Base-by-base conservation (phyloP, 2,888 invertebrate species). In the Stenoptilia bipunctidactyla region DNA sequence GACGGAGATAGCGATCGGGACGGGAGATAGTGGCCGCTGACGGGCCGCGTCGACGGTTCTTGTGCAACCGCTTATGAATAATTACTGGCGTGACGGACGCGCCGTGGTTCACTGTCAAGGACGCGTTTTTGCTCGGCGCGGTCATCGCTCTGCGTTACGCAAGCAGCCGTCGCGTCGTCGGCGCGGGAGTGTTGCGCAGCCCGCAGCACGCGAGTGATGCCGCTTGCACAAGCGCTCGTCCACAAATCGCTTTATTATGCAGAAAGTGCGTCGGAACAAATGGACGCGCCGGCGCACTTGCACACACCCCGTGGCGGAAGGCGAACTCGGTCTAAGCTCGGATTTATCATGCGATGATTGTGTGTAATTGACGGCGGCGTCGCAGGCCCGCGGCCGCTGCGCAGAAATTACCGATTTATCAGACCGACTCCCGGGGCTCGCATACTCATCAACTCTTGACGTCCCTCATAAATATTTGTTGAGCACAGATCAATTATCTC, bases 341-440 rank as follows among this genome's bases (percentile, higher is more conserved):
- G 55, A 57, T 55, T 54, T 52, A 57, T 63, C 58, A 55, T 49
- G 46, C 45, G 51, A 43, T 61, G 53, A 69, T 67, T 66, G 63
- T 20, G 20, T 20, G 20, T 66, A 56, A 69, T 62, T 61, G 61
- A 66, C 66, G 46, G 42, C 43, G 37, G 41, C 48, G 45, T 46
- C 42, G 40, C 41, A 38, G 47, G 45, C 20, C 27, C 27, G 38
- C 36, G 40, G 37, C 44, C 37, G 50, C 62, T 66, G 53, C 56
- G 55, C 50, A 67, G 73, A 70, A 75, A 82, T 76, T 56, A 57
- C 48, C 47, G 51, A 75, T 73, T 72, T 66, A 76, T 76, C 59
- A 58, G 46, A 43, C 40, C 48, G 48, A 40, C 49, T 47, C 48
- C 34, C 45, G 54, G 48, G 47, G 58, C 64, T 70, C 75, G 76